Evolutionary conservation across 2,888 invertebrate species (phyloP).

Genomic region (Meiosimyza decipiens): DNA sequence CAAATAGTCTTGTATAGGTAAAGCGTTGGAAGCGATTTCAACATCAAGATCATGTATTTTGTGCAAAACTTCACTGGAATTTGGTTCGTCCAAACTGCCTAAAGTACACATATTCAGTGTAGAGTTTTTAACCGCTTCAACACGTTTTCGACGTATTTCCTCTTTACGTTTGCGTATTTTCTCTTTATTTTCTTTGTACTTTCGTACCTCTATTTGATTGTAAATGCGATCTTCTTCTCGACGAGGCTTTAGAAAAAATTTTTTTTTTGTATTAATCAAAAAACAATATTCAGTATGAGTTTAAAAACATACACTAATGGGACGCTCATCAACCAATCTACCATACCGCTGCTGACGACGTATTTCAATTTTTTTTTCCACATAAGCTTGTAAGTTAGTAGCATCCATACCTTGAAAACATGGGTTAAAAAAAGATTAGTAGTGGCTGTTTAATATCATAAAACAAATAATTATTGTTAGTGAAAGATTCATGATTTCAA

Average conservation of each 20-base stretch:
- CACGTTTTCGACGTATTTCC: slow-evolving; percentile 47
- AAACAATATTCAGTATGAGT: neutral
- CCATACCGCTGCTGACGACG: slow-evolving; percentile 69
- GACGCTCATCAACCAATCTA: slow-evolving; percentile 72
- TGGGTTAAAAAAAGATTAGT: neutral
- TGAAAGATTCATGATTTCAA: neutral
- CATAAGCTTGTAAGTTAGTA: slow-evolving; percentile 54
- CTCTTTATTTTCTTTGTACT: slow-evolving; percentile 84
- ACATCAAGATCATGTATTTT: slow-evolving; percentile 40
- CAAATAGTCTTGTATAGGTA: slow-evolving; percentile 59
- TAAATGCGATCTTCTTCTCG: slow-evolving; percentile 81
- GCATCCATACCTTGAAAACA: slow-evolving; percentile 49
- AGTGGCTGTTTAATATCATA: neutral
- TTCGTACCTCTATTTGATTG: slow-evolving; percentile 76
- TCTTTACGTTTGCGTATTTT: slow-evolving; percentile 73
- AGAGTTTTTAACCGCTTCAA: slow-evolving; percentile 43
- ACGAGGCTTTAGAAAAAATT: slow-evolving; percentile 73
- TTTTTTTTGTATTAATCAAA: slow-evolving; percentile 2
- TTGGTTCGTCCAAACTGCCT: slow-evolving; percentile 38
- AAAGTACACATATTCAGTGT: slow-evolving; percentile 43
- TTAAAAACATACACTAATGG: slow-evolving; percentile 69
- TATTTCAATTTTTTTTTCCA: slow-evolving; percentile 68
- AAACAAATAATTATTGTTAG: too few relatives aligned
- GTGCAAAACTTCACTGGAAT: slow-evolving; percentile 27
- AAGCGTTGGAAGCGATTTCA: slow-evolving; percentile 27